Evolutionary conservation across 2,888 invertebrate species (phyloP), one percentile per base, ranked within the genome.

Genomic region (Athalia circularis): DNA sequence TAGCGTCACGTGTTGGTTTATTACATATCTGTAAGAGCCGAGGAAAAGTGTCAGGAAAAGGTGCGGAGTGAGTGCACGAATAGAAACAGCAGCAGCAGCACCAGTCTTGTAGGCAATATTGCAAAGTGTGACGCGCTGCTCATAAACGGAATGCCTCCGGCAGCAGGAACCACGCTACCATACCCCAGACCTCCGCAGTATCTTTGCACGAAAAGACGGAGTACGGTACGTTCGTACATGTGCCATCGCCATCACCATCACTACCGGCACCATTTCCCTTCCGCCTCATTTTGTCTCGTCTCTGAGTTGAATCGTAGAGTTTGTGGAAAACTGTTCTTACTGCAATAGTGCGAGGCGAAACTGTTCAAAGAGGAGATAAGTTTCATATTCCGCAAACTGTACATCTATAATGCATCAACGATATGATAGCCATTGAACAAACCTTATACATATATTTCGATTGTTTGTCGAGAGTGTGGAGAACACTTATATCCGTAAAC

Each of bases 121-220:
- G 64, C 48, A 70, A 48, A 52, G 64, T 70, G 57, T 64, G 78
- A 78, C 72, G 78, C 54, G 48, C 45, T 74, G 64, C 65, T 78
- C 74, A 64, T 78, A 65, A 65, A 29, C 57, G 65, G 62, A 61
- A 72, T 72, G 29, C 29, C 45, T 59, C 13, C 11, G 62, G n/a
- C 70, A 47, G 59, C n/a, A 70, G 70, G 57, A 57, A 57, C 57
- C 57, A 70, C 52, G 45, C 29, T 29, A 29, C 29, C 29, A 29
- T 29, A 29, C 29, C 29, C 29, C 29, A 29, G 29, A 29, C 57
- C 59, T 45, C 45, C 45, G 70, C 67, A 59, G 45, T 52, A 75
- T 75, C 75, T 75, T 50, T 43, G n/a, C 75, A 13, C 15, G 4
- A 64, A 6, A 61, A 52, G 50, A 75, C 45, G 50, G 48, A 45